Evolutionary conservation across 2,888 invertebrate genomes (phyloP).

Genomic region (Scaptomyza flava): DNA sequence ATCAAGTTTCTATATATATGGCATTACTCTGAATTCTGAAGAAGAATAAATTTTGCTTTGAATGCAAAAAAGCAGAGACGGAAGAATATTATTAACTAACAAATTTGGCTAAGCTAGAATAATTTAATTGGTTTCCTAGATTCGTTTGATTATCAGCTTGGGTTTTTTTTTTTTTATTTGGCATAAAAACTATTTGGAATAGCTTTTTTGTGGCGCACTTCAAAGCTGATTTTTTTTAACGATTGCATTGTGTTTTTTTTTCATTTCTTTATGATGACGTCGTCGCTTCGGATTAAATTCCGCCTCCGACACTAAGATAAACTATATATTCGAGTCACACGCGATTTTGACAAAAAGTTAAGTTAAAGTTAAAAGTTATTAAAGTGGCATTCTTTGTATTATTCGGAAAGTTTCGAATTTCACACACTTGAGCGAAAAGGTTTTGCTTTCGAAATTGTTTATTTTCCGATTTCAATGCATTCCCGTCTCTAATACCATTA

Average conservation of each 20-base stretch:
- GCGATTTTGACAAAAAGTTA: slow-evolving; percentile 15
- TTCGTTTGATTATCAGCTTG: slow-evolving; percentile 1
- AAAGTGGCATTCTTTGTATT: background rate
- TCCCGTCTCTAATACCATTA: background rate
- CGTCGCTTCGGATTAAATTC: slow-evolving; percentile 49
- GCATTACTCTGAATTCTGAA: slow-evolving; percentile 38
- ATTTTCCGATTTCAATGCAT: background rate
- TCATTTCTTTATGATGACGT: slow-evolving; percentile 1
- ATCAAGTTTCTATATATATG: slow-evolving; percentile 36
- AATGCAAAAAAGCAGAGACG: slow-evolving; percentile 22
- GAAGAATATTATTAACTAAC: slow-evolving; percentile 9
- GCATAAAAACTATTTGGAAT: slow-evolving; percentile 3
- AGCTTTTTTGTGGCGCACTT: slow-evolving; percentile 36
- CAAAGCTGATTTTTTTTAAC: slow-evolving; percentile 65
- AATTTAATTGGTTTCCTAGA: slow-evolving; percentile 24
- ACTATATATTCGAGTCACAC: slow-evolving; percentile 16
- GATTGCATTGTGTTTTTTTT: slow-evolving; percentile 29
- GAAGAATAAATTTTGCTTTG: slow-evolving; percentile 20
- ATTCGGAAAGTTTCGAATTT: background rate
- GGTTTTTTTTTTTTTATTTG: background rate
- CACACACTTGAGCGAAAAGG: background rate
- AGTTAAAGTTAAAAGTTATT: too few relatives aligned
- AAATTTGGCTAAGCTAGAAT: background rate
- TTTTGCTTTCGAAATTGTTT: background rate
- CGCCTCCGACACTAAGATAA: slow-evolving; percentile 15